Base-by-base conservation (phyloP, 37 sponge, comb jelly and placozoan species). In the Cliona cf. orientalis region DNA sequence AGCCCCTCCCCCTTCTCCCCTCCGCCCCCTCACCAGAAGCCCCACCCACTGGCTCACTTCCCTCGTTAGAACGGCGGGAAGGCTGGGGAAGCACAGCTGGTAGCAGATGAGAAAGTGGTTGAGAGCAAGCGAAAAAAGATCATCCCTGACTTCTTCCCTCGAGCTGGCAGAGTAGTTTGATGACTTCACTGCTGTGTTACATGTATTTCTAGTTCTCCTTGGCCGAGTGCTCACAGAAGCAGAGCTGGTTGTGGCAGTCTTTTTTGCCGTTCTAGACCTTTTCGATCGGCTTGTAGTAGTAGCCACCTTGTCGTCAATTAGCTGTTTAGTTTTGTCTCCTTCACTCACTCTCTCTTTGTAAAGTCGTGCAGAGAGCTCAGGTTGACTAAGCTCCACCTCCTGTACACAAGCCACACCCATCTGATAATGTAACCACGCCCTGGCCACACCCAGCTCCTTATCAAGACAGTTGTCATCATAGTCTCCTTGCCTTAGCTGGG, bases 1-100 rank as follows among this genome's bases (percentile, higher is more conserved):
- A 43, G 42, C 37, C 39, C 61, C 46, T 2, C 23, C 41, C 5
- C 32, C 37, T 32, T 36, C 59, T 0, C 42, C 40, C 2, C 22
- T n/a, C 17, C n/a, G 26, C 17, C 32, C 5, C 21, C 42, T 44
- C n/a, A 79, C 44, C 9, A 42, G 31, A 7, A 72, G 43, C 23
- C 62, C 14, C 73, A 89, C 28, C 78, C 65, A 79, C 41, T 38
- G 74, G 36, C 63, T 84, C 7, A 35, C 35, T 14, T 86, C 87
- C 58, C 81, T 61, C 46, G 78, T 26, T 25, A 77, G 46, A 3
- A 60, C 56, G 2, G 78, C 40, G 2, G 85, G 62, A 40, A 28
- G 19, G 46, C 0, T 37, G 23, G 79, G 79, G 41, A 40, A 69
- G 22, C 82, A 75, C 38, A 88, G 43, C 56, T 88, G 78, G 56